Conservation (phyloP, 2,113 vertebrate genomes). For the Peromyscus californicus region DNA sequence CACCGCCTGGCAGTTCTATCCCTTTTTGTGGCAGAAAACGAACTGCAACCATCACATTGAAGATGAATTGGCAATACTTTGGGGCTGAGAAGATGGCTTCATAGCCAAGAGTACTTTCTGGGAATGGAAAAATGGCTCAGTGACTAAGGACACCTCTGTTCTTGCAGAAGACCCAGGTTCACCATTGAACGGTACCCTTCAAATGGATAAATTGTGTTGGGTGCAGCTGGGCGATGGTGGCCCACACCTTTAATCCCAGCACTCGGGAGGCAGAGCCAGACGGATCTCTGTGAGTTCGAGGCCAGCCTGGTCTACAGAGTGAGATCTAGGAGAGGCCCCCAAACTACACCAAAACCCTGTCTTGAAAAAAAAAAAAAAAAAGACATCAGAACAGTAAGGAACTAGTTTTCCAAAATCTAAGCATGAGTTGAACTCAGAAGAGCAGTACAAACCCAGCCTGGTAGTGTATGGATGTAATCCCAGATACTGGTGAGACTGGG, state of each 20-base stretch:
- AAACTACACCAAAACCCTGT: too few species aligned
- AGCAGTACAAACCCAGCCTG: background rate
- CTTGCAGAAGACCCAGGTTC: background rate
- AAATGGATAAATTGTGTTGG: background rate
- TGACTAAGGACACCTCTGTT: background rate
- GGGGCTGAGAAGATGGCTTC: background rate
- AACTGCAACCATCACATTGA: background rate
- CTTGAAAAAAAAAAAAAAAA: background rate
- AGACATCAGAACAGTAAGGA: background rate
- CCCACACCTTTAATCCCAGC: too few species aligned
- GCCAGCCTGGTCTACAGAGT: too few species aligned
- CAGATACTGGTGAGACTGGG: background rate
- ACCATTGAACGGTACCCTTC: background rate
- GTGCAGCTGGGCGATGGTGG: too few species aligned
- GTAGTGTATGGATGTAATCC: background rate
- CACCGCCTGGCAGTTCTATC: background rate
- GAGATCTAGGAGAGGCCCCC: too few species aligned
- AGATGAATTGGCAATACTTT: background rate
- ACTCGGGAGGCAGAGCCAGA: too few species aligned
- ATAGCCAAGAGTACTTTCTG: background rate
- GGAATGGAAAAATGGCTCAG: background rate
- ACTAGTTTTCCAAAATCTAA: background rate
- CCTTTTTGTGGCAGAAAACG: background rate
- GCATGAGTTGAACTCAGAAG: background rate
- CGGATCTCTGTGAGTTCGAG: too few species aligned